A percentile compares a stretch with the other conserved stretches of the same genome.
phyloP scores from a whole-genome alignment of 2,888 invertebrate genomes.

The Chloromyia formosa region DNA sequence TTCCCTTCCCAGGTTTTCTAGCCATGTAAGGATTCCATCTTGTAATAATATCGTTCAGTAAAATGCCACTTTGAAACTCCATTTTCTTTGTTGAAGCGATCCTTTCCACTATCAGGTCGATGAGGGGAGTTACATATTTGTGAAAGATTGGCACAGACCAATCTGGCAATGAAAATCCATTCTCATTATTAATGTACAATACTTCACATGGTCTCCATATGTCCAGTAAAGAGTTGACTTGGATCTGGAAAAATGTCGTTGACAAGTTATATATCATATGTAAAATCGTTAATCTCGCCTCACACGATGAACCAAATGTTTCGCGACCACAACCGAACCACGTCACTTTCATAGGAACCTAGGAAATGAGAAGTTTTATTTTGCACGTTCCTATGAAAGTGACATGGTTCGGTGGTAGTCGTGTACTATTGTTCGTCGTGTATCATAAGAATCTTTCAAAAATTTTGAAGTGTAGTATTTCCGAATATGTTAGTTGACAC shows the following conservation, averaged over 20 bases:
- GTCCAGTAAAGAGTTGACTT: not conserved
- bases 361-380: too few species aligned
- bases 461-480: too few species aligned
- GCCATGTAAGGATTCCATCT: constrained; percentile 58
- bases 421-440: too few species aligned
- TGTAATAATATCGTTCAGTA: constrained; percentile 73
- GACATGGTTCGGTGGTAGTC: too few species aligned
- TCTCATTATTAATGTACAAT: constrained; percentile 70
- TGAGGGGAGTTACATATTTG: constrained; percentile 58
- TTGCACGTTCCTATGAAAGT: too few species aligned
- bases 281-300: too few species aligned
- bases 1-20: constrained; percentile 59
- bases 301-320: too few species aligned
- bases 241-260: not conserved
- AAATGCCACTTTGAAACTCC: constrained; percentile 73
- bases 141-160: constrained; percentile 73
- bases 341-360: too few species aligned
- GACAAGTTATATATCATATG: too few species aligned
- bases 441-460: too few species aligned
- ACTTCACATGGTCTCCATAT: constrained; percentile 63
- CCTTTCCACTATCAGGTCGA: not conserved
- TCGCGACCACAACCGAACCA: too few species aligned
- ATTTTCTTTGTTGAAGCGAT: constrained; percentile 70
- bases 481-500: too few species aligned
- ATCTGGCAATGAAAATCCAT: constrained; percentile 72